phyloP scores from a whole-genome alignment of 2,797 vertebrate species.

The Kryptopterus vitreolus region DNA sequence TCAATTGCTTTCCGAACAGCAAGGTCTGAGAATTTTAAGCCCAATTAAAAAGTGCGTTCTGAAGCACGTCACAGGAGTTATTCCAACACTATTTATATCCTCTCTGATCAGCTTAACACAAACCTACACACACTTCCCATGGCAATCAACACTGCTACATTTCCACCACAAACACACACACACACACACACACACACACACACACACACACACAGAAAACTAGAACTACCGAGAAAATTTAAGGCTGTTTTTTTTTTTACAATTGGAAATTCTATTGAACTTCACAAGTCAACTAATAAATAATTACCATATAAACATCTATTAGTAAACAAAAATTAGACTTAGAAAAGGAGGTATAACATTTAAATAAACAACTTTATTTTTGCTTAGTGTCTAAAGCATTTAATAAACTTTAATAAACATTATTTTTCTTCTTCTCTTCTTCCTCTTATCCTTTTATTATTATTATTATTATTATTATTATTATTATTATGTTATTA shows the following conservation, averaged over 20 bases:
- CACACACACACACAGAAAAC: neutral
- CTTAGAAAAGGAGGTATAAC: no score
- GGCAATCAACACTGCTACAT: conserved; percentile 25
- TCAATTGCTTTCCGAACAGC: conserved; percentile 40
- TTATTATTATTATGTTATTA: no score
- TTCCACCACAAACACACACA: conserved; percentile 9
- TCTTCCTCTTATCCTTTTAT: no score
- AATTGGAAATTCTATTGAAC: neutral
- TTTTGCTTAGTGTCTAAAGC: no score
- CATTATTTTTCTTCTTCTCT: no score
- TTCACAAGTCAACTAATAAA: neutral
- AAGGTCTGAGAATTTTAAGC: conserved; percentile 77
- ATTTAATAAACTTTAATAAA: no score
- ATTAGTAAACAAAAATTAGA: neutral
- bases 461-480: no score
- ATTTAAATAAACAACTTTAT: no score
- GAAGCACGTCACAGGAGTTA: conserved; percentile 57
- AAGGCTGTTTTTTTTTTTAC: neutral
- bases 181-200: conserved; percentile 4
- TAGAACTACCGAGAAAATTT: neutral
- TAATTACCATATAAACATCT: neutral
- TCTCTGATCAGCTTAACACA: conserved; percentile 67
- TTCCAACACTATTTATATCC: conserved; percentile 72
- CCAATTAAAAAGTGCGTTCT: conserved; percentile 74
- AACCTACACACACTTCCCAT: conserved; percentile 55